Base-by-base conservation (phyloP, 2,113 vertebrate species). In the Actinemys pallida region DNA sequence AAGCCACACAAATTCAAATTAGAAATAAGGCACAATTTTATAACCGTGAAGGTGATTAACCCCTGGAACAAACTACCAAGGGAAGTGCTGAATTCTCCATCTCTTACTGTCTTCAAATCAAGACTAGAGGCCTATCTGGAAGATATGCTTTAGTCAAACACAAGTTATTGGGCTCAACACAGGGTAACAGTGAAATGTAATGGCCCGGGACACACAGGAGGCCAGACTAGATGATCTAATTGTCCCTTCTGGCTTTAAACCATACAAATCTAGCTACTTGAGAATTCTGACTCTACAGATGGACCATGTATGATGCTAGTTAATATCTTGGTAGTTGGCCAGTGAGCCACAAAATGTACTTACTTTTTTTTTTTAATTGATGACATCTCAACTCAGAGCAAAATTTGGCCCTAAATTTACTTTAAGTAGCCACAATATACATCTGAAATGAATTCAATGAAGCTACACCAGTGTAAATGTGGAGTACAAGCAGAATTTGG, bases 251-350 rank as follows among this genome's bases (percentile, higher is more conserved):
- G 12, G 42, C 42, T 42, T 76, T 45, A 76, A 45, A 25, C 42
- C 5, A 31, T 3, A 24, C 45, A 31, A 3, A 7, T 1, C 57
- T 1, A 7, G 72, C 10, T 25, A 10, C 69, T 39, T 9, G 4
- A 10, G 47, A 24, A 1, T 42, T 39, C 8, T 72, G 0, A 69
- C 16, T 1, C 0, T 16, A 19, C 0, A 1, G 22, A 35, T 0
- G 0, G 81, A 14, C 62, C 35, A 27, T 0, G 6, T 1, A 0
- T 0, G 14, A 1, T 4, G 29, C 81, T 24, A 16, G 8, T 79
- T 49, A 88, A 19, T 12, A 27, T 11, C 22, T 14, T 17, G 39
- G 22, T 52, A 52, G 35, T 12, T 25, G 35, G n/a, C 42, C 17
- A 84, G 49, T 2, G 22, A 94, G n/a, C 52, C 6, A 87, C 72